Evolutionary conservation across 2,888 invertebrate species (phyloP), one percentile per base, ranked within the genome.

Genomic region (Alviniconcha strummeri): DNA sequence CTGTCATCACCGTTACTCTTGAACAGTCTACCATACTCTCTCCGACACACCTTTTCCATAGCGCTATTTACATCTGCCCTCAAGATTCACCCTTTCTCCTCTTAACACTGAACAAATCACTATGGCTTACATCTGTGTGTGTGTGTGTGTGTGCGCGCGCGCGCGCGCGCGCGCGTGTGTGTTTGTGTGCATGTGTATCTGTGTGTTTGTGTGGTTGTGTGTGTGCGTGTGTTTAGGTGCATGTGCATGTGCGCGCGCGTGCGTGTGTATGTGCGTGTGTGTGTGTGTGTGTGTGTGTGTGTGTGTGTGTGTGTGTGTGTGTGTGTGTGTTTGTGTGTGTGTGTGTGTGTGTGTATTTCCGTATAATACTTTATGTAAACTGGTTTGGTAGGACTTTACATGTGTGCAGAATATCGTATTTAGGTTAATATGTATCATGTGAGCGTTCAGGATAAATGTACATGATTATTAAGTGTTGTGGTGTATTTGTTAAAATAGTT

Each of bases 251-350:
- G 69, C 6, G 69, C 6, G 69, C 6, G 69, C 6, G 17, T 0
- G 69, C 17, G 69, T 69, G 17, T 69, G 69, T 69, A n/a, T 69
- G 69, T 69, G 69, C 17, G 69, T 69, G 69, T 69, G 17, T 69
- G 69, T 69, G n/a, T 69, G 69, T 69, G 69, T 69, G 69, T 69
- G 69, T 69, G 69, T 69, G 69, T 69, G 69, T 69, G 69, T 69
- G 69, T 69, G 69, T 69, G 69, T 69, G 69, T 69, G 69, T 69
- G 69, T 69, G 17, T 69, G 17, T 69, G 69, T 69, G 69, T 69
- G 69, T 69, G 69, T 11, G 69, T 69, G 69, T 5, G 69, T 69
- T 4, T 11, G 69, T 69, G 69, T 69, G 69, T 69, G 69, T 69
- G 69, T 69, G 69, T 69, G 69, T 69, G 69, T 69, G 69, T 11